phyloP scores from a whole-genome alignment of 2,113 vertebrate genomes.

The Pseudorhombus dupliciocellatus region DNA sequence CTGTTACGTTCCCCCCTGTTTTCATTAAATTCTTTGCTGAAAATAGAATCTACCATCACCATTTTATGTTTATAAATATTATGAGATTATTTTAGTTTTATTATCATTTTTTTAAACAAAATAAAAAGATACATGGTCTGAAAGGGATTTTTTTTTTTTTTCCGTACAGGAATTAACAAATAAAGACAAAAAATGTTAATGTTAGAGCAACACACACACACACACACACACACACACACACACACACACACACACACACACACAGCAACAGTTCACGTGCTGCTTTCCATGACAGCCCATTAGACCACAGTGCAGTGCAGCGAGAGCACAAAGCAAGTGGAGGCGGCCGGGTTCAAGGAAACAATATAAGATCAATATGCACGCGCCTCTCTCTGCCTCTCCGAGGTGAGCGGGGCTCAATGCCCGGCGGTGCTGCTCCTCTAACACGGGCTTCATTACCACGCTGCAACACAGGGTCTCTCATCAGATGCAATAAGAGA shows the following conservation, averaged over 20 bases:
- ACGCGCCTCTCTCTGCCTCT: slow-evolving; percentile 58
- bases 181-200: not conserved
- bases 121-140: slow-evolving; percentile 1
- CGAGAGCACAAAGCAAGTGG: slow-evolving; percentile 34
- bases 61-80: slow-evolving; percentile 14
- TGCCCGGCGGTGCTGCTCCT: slow-evolving; percentile 60
- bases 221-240: not conserved
- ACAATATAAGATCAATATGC: slow-evolving; percentile 75
- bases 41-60: slow-evolving; percentile 24
- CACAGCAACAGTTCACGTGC: slow-evolving; percentile 32
- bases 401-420: slow-evolving; percentile 63
- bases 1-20: not conserved
- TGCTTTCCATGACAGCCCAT: slow-evolving; percentile 44
- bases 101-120: not conserved
- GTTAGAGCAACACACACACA: not conserved
- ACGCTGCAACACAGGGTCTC: slow-evolving; percentile 52
- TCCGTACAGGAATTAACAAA: not conserved
- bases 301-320: slow-evolving; percentile 49
- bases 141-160: not conserved
- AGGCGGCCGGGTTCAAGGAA: slow-evolving; percentile 70
- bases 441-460: slow-evolving; percentile 72
- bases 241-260: slow-evolving; percentile 5
- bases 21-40: slow-evolving; percentile 24
- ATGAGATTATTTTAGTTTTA: not conserved
- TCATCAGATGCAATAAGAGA: slow-evolving; percentile 65